A percentile compares a stretch with the other conserved stretches of the same genome.
phyloP scores from a whole-genome alignment of 1,140 invertebrate genomes.

The Papilio xuthus region DNA sequence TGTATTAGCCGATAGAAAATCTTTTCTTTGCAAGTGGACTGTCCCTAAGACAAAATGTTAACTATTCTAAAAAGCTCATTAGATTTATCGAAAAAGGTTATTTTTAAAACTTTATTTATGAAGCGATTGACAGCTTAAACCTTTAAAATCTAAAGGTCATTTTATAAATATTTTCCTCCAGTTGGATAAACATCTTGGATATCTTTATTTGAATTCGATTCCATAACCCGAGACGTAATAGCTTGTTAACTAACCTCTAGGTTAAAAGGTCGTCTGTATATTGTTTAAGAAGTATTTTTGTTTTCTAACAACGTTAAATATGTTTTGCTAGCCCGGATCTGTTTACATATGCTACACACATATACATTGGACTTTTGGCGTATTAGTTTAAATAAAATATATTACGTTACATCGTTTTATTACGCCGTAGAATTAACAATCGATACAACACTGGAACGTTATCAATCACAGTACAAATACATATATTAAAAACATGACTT shows the following conservation, averaged over 20 bases:
- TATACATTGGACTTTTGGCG: not conserved
- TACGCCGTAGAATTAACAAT: slow-evolving; percentile 4
- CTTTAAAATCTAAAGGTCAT: no score
- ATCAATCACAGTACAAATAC: not conserved
- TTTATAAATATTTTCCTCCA: no score
- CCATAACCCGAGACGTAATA: not conserved
- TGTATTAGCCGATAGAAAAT: not conserved
- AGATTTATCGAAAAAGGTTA: no score
- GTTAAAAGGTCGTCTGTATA: not conserved
- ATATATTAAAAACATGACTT: not conserved
- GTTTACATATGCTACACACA: not conserved
- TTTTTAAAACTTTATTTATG: no score
- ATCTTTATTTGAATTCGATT: not conserved
- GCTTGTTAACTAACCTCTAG: not conserved
- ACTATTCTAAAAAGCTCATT: not conserved
- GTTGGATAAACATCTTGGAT: not conserved
- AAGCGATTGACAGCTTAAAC: no score
- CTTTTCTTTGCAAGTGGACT: not conserved
- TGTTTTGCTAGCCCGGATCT: not conserved
- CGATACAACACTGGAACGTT: not conserved
- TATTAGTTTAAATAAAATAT: not conserved
- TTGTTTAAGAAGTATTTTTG: slow-evolving; percentile 1
- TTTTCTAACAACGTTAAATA: not conserved
- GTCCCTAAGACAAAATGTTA: not conserved
- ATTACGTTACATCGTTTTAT: not conserved